Conservation (phyloP, 2,797 vertebrate species). For the Pempheris klunzingeri region DNA sequence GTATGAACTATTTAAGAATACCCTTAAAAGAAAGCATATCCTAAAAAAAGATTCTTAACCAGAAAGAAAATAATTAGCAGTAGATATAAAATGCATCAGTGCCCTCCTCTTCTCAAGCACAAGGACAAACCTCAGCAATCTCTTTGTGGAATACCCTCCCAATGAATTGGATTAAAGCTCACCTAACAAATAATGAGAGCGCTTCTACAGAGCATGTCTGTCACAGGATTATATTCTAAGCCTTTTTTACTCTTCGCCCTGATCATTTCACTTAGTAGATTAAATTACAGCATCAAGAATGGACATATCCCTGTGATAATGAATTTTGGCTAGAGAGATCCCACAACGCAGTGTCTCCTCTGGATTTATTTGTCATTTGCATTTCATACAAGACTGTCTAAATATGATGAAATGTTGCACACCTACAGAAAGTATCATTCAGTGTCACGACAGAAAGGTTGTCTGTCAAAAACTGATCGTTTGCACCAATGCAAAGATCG, state of each 20-base stretch:
- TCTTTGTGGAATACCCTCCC: constrained; percentile 43
- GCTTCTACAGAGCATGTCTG: constrained; percentile 35
- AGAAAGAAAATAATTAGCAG: constrained; percentile 1
- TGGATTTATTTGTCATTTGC: constrained; percentile 52
- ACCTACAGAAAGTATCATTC: constrained; percentile 6
- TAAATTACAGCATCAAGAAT: constrained; percentile 52
- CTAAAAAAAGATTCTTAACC: not conserved
- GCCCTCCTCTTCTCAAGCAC: constrained; percentile 31
- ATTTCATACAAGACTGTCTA: constrained; percentile 13
- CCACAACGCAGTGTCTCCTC: constrained; percentile 25
- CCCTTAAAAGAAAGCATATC: not conserved
- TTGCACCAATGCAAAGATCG: not conserved
- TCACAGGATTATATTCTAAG: constrained; percentile 46
- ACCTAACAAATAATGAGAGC: constrained; percentile 35
- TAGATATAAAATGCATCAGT: constrained; percentile 30
- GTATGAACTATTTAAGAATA: not conserved
- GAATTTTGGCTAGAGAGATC: constrained; percentile 22
- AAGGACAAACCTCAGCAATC: constrained; percentile 34
- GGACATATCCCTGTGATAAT: constrained; percentile 31
- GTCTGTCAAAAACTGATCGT: constrained; percentile 1
- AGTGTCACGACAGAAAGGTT: not conserved
- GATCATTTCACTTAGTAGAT: constrained; percentile 60
- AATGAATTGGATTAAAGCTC: constrained; percentile 61
- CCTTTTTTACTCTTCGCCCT: constrained; percentile 30
- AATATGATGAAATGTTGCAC: constrained; percentile 23